Percentiles rank a stretch among this genome's conserved stretches.
These are phyloP conservation scores for Epinephelus fuscoguttatus DNA, from an alignment of 2,113 vertebrate species.

Conservation along the genomic window DNA sequence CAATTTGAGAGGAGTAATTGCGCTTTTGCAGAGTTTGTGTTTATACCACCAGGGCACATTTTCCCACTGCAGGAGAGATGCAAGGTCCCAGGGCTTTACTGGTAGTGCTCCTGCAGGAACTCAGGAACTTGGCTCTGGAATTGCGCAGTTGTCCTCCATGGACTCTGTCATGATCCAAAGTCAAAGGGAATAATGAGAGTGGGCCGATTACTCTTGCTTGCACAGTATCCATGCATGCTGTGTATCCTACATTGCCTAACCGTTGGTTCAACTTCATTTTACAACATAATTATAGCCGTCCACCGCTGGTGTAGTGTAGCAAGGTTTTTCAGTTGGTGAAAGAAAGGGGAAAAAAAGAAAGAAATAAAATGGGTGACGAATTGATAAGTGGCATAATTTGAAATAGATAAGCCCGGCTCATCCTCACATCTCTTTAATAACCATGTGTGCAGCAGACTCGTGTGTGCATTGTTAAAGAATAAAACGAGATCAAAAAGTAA, in stretches of 20 bases:
- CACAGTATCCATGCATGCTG: slow-evolving; percentile 37
- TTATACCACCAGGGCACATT: slow-evolving; percentile 18
- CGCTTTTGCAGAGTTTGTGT: slow-evolving; percentile 12
- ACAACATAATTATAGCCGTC: slow-evolving; percentile 37
- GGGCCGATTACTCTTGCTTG: slow-evolving; percentile 31
- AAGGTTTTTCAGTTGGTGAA: slow-evolving; percentile 24
- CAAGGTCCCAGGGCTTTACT: slow-evolving; percentile 47
- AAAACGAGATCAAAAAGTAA: slow-evolving; percentile 10
- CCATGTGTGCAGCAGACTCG: slow-evolving; percentile 23
- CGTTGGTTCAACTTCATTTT: slow-evolving; percentile 43
- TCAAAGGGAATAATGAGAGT: slow-evolving; percentile 63
- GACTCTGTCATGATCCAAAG: slow-evolving; percentile 66
- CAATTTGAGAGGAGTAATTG: background rate
- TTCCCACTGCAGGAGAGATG: slow-evolving; percentile 11
- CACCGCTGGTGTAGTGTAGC: slow-evolving; percentile 14
- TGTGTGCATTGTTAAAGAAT: slow-evolving; percentile 18
- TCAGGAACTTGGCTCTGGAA: slow-evolving; percentile 33
- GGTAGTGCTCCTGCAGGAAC: slow-evolving; percentile 28
- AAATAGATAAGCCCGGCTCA: background rate
- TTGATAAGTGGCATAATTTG: slow-evolving; percentile 28
- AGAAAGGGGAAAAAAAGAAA: background rate
- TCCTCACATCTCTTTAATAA: background rate
- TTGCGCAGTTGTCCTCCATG: slow-evolving; percentile 48
- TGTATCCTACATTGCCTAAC: slow-evolving; percentile 28
- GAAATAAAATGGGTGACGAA: background rate